phyloP scores from a whole-genome alignment of 2,113 vertebrate genomes.

The Gallinago paraguaiae region DNA sequence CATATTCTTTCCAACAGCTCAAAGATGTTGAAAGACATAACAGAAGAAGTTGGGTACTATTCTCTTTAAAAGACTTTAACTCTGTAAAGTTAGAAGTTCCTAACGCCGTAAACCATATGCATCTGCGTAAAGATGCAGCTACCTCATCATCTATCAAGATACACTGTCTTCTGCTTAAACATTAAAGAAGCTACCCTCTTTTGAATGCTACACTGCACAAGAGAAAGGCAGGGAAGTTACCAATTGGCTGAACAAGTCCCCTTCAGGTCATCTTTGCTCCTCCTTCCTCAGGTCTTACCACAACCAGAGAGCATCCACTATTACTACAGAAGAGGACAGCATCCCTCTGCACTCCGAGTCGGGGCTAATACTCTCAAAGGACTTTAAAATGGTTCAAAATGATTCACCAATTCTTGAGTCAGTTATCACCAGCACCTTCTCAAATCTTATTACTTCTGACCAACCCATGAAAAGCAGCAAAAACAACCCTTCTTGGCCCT shows the following conservation, averaged over 20 bases:
- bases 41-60: neutral
- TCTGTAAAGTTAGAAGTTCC: neutral
- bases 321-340: neutral
- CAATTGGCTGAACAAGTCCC: conserved; percentile 43
- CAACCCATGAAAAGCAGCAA: neutral
- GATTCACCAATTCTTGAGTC: neutral
- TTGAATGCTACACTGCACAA: conserved; percentile 35
- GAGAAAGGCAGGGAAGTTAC: neutral
- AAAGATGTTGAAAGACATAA: neutral
- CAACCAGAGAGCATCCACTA: neutral
- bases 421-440: neutral
- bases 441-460: neutral
- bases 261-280: conserved; percentile 14
- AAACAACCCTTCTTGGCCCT: neutral
- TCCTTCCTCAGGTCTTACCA: neutral
- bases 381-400: neutral
- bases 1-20: neutral
- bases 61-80: neutral
- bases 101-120: neutral
- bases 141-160: neutral
- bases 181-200: conserved; percentile 25
- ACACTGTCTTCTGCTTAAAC: neutral
- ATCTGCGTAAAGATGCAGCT: neutral
- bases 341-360: neutral
- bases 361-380: neutral